Conservation (phyloP, 2,888 invertebrate genomes). For the Silvanus unidentatus region DNA sequence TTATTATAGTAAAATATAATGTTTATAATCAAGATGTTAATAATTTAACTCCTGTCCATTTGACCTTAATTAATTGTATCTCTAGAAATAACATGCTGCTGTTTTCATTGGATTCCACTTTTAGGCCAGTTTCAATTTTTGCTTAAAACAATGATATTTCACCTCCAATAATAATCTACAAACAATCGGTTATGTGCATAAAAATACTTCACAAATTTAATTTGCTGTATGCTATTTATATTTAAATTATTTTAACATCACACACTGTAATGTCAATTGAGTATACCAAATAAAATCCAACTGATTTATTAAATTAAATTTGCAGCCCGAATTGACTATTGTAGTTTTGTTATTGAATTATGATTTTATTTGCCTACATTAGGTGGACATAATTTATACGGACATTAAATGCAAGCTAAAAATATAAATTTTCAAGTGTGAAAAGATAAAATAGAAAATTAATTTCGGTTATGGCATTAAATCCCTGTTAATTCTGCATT, state of each 20-base stretch:
- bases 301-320: no score
- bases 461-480: slow-evolving; percentile 10
- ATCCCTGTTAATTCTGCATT: slow-evolving; percentile 12
- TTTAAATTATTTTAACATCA: no score
- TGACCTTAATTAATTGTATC: slow-evolving; percentile 20
- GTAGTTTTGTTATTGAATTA: no score
- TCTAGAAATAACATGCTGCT: slow-evolving; percentile 19
- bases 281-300: no score
- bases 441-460: slow-evolving; percentile 15
- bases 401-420: slow-evolving; percentile 1
- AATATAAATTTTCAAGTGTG: not conserved
- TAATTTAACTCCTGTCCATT: slow-evolving; percentile 19
- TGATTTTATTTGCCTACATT: not conserved
- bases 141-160: slow-evolving; percentile 23
- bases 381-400: slow-evolving; percentile 1
- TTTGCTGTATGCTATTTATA: no score
- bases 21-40: slow-evolving; percentile 13
- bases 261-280: no score
- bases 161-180: not conserved
- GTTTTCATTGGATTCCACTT: slow-evolving; percentile 18
- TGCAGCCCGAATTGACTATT: no score
- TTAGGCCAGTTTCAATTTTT: slow-evolving; percentile 12
- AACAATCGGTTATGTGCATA: no score
- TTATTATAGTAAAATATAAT: not conserved
- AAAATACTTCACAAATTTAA: no score